Base-by-base conservation (phyloP, 2,113 vertebrate species). In the Lycaon pictus region DNA sequence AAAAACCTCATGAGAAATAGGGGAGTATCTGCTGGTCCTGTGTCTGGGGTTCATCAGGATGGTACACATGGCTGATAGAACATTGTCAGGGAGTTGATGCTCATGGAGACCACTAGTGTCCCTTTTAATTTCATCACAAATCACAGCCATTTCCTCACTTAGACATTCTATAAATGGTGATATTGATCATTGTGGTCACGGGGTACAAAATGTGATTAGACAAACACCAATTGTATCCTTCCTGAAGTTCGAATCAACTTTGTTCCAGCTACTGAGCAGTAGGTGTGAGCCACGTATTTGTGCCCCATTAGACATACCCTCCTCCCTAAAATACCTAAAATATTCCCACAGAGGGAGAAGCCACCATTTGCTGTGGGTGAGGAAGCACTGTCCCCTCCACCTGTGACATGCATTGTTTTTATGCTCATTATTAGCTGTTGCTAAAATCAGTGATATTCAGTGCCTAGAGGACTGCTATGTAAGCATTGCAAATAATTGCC, bases 11-110 rank as follows among this genome's bases (percentile, higher is more conserved):
- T 1, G 29, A n/a, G 16, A 63, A 63, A 32, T 53, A 3, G 60
- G 53, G 22, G 25, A 6, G 1, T 22, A 19, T 55, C 17, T 35
- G 20, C 16, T 23, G 6, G 7, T 10, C 7, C 0, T 22, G 7
- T 51, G 16, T 48, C 51, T 22, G 32, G 48, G 58, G 67, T 20
- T 79, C 43, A 16, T 71, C 51, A 16, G 16, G 12, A 3, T 69
- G 51, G 27, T 77, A 32, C 35, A 86, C 77, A 67, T 20, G 25
- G 71, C 4, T 43, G 20, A 37, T 2, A 32, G 20, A 95, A 13
- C 56, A 84, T 7, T 29, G 5, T 20, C 11, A 23, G 19, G 11
- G 20, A 60, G 60, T n/a, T 88, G 37, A 19, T 60, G 48, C 43
- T 77, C 10, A 10, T 17, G 25, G 77, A 67, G 23, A 62, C 51